Evolutionary conservation across 2,113 vertebrate genomes (phyloP).

Genomic region (Zootoca vivipara): DNA sequence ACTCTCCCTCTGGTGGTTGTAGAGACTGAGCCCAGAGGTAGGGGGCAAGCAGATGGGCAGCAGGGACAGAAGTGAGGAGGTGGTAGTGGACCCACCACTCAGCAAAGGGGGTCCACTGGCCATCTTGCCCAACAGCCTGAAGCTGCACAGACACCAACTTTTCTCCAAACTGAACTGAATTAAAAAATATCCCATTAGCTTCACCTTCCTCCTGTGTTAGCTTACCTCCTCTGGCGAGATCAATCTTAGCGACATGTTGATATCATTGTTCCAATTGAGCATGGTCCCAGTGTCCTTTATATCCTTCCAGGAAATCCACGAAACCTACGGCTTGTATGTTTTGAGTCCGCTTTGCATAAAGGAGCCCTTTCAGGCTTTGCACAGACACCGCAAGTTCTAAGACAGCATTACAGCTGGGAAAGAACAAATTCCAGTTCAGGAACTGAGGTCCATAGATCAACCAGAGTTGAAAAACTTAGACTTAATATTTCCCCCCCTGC

Average conservation of each 20-base stretch:
- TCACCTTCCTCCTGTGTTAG: not conserved
- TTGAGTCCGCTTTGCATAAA: not conserved
- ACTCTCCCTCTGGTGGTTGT: too few species aligned
- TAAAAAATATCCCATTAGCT: not conserved
- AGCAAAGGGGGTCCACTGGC: not conserved
- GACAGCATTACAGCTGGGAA: not conserved
- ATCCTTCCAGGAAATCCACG: not conserved
- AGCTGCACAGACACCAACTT: not conserved
- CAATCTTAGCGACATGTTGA: not conserved
- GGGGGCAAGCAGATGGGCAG: too few species aligned
- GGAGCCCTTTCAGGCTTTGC: not conserved
- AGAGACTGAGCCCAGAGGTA: too few species aligned
- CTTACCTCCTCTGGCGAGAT: slow-evolving; percentile 1
- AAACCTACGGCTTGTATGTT: not conserved
- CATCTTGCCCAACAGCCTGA: not conserved
- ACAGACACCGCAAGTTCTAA: not conserved
- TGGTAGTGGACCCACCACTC: too few species aligned
- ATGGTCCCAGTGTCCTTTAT: not conserved
- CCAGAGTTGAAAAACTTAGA: not conserved
- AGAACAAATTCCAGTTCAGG: not conserved
- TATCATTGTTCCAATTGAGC: not conserved
- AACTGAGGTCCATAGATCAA: not conserved
- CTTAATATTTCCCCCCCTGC: too few species aligned
- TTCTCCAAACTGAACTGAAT: not conserved
- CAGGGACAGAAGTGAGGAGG: too few species aligned